These are phyloP conservation scores for Congeria kusceri DNA, from an alignment of 2,888 invertebrate species.

Conservation along the genomic window DNA sequence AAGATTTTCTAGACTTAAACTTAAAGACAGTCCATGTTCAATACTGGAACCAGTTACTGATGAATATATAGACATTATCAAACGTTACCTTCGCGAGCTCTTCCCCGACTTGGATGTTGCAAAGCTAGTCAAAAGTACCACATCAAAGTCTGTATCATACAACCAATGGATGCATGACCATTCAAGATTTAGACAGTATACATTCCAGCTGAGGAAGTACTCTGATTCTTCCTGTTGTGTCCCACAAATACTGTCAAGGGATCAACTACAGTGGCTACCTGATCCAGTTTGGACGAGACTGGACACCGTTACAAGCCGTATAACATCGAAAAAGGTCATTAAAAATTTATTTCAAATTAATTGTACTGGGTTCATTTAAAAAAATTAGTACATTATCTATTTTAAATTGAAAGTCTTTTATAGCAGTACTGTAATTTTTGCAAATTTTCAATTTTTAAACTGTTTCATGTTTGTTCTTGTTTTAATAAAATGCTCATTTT, in stretches of 20 bases:
- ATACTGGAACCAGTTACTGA: neutral
- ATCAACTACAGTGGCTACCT: constrained; percentile 39
- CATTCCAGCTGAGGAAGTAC: neutral
- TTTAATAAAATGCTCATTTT: too few relatives aligned
- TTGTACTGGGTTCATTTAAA: too few relatives aligned
- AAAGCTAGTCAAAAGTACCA: constrained; percentile 7
- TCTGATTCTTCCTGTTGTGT: neutral
- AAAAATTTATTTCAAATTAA: too few relatives aligned
- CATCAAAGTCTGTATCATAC: constrained; percentile 5
- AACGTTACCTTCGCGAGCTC: constrained; percentile 12
- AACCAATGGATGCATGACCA: neutral
- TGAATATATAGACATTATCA: constrained; percentile 11
- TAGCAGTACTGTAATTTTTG: neutral
- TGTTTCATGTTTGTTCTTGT: neutral
- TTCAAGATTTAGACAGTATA: neutral
- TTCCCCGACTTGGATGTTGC: constrained; percentile 15
- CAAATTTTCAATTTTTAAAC: neutral
- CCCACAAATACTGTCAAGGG: neutral
- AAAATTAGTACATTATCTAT: too few relatives aligned
- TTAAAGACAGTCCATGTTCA: neutral
- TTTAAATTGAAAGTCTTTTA: too few relatives aligned
- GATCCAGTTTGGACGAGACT: constrained; percentile 37
- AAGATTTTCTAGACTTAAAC: neutral
- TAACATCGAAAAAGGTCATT: constrained; percentile 7
- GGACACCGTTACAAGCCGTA: constrained; percentile 38